phyloP scores from a whole-genome alignment of 2,113 vertebrate genomes.

The Papio anubis region DNA sequence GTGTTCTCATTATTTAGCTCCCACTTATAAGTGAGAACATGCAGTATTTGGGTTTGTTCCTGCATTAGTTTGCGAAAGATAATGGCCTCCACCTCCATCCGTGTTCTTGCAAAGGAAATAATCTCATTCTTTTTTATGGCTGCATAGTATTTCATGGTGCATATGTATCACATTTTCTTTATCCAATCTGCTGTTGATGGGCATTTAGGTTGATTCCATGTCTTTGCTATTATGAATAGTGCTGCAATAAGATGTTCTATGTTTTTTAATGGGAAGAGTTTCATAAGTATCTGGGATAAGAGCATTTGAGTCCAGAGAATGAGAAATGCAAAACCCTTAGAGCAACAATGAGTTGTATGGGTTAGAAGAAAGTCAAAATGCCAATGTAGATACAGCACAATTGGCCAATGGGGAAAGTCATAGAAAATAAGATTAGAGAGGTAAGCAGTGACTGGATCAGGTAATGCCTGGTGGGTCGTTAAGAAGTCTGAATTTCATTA shows the following conservation, averaged over 20 bases:
- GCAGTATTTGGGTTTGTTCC: no score
- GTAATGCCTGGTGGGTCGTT: neutral
- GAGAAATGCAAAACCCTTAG: neutral
- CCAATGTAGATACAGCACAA: neutral
- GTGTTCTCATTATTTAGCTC: no score
- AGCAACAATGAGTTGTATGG: neutral
- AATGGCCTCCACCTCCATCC: no score
- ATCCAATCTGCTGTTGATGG: no score
- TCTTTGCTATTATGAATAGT: no score
- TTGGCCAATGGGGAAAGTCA: neutral
- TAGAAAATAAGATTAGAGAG: constrained; percentile 24
- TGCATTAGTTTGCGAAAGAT: no score
- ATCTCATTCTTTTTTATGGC: neutral
- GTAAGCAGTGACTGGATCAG: neutral
- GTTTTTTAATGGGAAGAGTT: neutral
- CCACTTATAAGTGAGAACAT: no score
- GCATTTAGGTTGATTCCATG: no score
- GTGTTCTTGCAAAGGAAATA: no score
- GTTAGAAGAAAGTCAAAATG: neutral
- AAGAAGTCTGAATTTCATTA: constrained; percentile 28
- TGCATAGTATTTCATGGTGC: no score
- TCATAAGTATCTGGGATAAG: neutral
- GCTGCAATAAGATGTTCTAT: neutral
- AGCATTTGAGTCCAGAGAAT: neutral
- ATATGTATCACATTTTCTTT: no score